Evolutionary conservation across 2,888 invertebrate species (phyloP).

Genomic region (Trissolcus japonicus): DNA sequence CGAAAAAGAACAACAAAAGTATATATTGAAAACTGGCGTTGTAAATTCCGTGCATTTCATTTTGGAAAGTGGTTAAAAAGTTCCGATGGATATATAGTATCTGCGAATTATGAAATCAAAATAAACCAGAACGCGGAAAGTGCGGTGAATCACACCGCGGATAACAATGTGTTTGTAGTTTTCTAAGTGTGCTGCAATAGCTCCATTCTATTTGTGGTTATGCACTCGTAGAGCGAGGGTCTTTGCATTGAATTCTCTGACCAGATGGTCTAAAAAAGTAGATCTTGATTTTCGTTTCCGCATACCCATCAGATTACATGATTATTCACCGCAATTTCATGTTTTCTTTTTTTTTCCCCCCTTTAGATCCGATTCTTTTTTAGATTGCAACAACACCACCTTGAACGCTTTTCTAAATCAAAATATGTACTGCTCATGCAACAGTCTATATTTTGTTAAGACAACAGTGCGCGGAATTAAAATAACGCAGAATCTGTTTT

Average conservation of each 20-base stretch:
- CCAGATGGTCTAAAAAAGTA: constrained; percentile 25
- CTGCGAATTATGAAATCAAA: constrained; percentile 22
- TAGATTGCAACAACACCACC: neutral
- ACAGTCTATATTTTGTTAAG: too few species aligned
- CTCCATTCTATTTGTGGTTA: constrained; percentile 54
- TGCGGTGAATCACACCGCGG: constrained; percentile 37
- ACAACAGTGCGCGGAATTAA: too few species aligned
- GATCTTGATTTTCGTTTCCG: constrained; percentile 26
- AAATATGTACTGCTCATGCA: too few species aligned
- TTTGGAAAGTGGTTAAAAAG: neutral
- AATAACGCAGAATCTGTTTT: too few species aligned
- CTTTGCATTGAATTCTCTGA: constrained; percentile 33
- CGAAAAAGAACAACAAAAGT: too few species aligned
- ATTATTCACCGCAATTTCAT: neutral
- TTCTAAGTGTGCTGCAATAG: constrained; percentile 43
- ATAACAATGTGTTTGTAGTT: constrained; percentile 46
- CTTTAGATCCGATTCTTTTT: neutral
- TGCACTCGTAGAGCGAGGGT: constrained; percentile 34
- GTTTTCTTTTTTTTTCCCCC: constrained; percentile 2
- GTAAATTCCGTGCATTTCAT: neutral
- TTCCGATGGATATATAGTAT: neutral
- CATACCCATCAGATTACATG: constrained; percentile 7
- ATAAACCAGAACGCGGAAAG: constrained; percentile 24
- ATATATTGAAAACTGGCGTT: too few species aligned
- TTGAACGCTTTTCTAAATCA: too few species aligned